Evolutionary conservation across 2,888 invertebrate genomes (phyloP).

Genomic region (Polydrusus cervinus): DNA sequence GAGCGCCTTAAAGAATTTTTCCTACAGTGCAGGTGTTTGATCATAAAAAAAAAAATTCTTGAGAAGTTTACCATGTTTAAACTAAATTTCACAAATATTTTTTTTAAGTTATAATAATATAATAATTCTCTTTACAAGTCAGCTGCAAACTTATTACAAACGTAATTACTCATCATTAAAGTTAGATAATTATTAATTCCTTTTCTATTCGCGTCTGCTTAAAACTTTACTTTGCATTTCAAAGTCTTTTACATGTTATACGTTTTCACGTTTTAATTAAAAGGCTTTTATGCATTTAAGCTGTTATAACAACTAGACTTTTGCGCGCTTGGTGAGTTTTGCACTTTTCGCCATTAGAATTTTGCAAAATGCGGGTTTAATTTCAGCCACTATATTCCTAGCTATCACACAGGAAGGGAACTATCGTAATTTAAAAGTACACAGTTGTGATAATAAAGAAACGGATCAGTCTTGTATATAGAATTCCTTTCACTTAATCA

Average conservation of each 20-base stretch:
- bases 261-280: constrained; percentile 46
- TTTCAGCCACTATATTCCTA: neutral
- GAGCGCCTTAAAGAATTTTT: too few species aligned
- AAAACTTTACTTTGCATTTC: constrained; percentile 29
- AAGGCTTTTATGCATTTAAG: constrained; percentile 42
- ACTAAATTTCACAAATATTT: too few species aligned
- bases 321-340: constrained; percentile 20
- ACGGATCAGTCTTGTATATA: too few species aligned
- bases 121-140: neutral
- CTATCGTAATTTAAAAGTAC: too few species aligned
- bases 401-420: neutral
- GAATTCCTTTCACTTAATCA: too few species aligned
- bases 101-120: neutral
- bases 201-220: constrained; percentile 33
- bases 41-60: too few species aligned
- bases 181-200: constrained; percentile 25
- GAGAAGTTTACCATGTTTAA: too few species aligned
- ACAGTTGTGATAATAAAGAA: too few species aligned
- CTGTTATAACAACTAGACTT: constrained; percentile 40
- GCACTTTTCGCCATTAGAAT: neutral
- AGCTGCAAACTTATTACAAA: constrained; percentile 4
- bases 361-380: neutral
- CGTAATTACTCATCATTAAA: constrained; percentile 14
- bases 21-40: too few species aligned
- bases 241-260: constrained; percentile 25